phyloP scores from a whole-genome alignment of 2,888 invertebrate genomes.

The Drosophila neotestacea region DNA sequence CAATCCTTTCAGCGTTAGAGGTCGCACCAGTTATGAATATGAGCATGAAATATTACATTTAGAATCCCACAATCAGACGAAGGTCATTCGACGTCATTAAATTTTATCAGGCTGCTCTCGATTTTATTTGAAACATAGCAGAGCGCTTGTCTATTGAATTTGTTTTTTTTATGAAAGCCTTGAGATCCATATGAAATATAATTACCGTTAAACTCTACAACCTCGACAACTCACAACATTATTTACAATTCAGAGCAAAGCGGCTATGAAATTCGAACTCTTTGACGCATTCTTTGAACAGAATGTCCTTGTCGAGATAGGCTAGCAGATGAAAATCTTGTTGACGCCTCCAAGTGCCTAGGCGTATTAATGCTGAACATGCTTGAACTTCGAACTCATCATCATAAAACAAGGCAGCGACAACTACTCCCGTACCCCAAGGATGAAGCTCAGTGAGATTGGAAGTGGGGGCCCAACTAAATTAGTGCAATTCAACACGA shows the following conservation, averaged over 20 bases:
- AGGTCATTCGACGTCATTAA: slow-evolving; percentile 67
- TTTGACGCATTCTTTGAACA: slow-evolving; percentile 8
- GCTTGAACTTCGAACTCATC: slow-evolving; percentile 80
- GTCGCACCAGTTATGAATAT: slow-evolving; percentile 61
- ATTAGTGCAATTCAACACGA: slow-evolving; percentile 72
- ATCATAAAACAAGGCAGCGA: slow-evolving; percentile 76
- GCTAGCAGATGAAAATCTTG: slow-evolving; percentile 11
- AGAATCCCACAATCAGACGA: slow-evolving; percentile 57
- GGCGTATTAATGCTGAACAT: slow-evolving; percentile 74
- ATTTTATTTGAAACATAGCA: slow-evolving; percentile 55
- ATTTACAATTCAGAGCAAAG: slow-evolving; percentile 14
- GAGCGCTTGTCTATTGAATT: slow-evolving; percentile 5
- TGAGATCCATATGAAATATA: slow-evolving; percentile 49
- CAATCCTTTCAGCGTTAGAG: slow-evolving; percentile 61
- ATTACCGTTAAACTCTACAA: slow-evolving; percentile 36
- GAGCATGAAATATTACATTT: slow-evolving; percentile 76
- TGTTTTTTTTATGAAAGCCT: slow-evolving; percentile 61
- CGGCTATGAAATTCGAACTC: slow-evolving; percentile 50
- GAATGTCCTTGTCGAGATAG: slow-evolving; percentile 40
- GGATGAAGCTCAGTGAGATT: slow-evolving; percentile 7
- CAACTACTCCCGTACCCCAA: slow-evolving; percentile 47
- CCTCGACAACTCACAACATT: slow-evolving; percentile 2
- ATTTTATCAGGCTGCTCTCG: slow-evolving; percentile 65
- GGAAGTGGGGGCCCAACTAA: slow-evolving; percentile 42
- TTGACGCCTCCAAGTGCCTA: slow-evolving; percentile 37